A percentile compares a stretch with the other conserved stretches of the same genome.
phyloP scores from a whole-genome alignment of 2,113 vertebrate genomes.

The Pithys albifrons region DNA sequence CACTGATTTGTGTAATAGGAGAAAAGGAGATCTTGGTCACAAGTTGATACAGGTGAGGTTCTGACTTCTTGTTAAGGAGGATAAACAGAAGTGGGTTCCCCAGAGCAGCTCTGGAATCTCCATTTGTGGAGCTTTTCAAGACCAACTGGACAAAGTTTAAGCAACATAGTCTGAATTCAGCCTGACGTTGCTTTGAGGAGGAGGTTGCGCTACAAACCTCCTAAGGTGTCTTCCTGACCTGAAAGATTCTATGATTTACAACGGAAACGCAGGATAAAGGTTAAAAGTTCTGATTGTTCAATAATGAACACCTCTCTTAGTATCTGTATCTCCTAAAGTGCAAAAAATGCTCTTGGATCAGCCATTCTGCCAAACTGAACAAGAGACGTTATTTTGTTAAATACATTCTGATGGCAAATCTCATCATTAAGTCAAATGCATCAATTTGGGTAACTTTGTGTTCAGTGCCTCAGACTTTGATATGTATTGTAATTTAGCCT shows the following conservation, averaged over 20 bases:
- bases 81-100: neutral
- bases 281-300: neutral
- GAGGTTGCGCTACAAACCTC: neutral
- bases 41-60: neutral
- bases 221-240: neutral
- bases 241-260: neutral
- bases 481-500: neutral
- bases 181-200: neutral
- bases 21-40: neutral
- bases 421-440: neutral
- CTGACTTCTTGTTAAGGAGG: neutral
- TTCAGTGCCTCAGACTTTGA: neutral
- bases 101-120: neutral
- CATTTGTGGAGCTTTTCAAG: neutral
- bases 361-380: neutral
- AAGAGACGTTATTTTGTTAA: neutral
- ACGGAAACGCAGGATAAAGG: neutral
- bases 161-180: rapidly evolving
- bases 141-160: neutral
- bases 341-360: neutral
- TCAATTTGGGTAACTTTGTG: neutral
- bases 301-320: neutral
- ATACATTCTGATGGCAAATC: neutral
- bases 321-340: neutral
- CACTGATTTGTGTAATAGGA: neutral